A percentile compares a stretch with the other conserved stretches of the same genome.
Evolutionary conservation across 2,888 invertebrate genomes (phyloP).

Genomic region (Agelastica alni): DNA sequence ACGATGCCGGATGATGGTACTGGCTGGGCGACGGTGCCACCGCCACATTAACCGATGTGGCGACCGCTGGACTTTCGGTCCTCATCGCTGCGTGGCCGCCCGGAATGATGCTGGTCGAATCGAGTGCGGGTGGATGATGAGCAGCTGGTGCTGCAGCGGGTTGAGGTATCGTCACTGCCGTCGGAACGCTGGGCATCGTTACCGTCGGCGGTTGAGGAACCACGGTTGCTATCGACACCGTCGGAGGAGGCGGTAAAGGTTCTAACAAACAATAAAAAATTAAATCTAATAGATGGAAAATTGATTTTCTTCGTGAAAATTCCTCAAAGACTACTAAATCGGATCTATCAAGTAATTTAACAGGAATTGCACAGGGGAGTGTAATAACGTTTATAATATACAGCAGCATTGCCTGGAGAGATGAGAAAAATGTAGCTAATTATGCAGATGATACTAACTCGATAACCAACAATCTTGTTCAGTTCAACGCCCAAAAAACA

Average conservation of each 20-base stretch:
- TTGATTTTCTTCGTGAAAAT: too few relatives aligned
- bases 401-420: too few relatives aligned
- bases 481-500: too few relatives aligned
- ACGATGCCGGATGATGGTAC: constrained; percentile 47
- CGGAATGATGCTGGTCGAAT: constrained; percentile 43
- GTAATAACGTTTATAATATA: too few relatives aligned
- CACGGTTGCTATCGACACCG: constrained; percentile 35
- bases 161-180: constrained; percentile 58
- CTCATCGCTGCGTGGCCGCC: constrained; percentile 51
- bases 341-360: too few relatives aligned
- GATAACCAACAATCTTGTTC: too few relatives aligned
- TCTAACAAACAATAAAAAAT: constrained; percentile 31
- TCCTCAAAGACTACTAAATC: too few relatives aligned
- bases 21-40: constrained; percentile 61
- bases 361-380: too few relatives aligned
- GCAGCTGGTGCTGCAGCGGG: constrained; percentile 59
- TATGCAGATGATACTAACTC: too few relatives aligned
- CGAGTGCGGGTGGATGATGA: constrained; percentile 44
- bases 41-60: constrained; percentile 57
- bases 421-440: too few relatives aligned
- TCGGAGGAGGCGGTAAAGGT: constrained; percentile 30
- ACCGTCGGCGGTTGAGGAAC: constrained; percentile 41
- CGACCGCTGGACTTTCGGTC: constrained; percentile 62
- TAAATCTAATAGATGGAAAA: neutral
- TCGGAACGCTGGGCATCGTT: constrained; percentile 45